Evolutionary conservation across 1,140 invertebrate genomes (phyloP), one percentile per base, ranked within the genome.

Genomic region (Copidosoma floridanum): DNA sequence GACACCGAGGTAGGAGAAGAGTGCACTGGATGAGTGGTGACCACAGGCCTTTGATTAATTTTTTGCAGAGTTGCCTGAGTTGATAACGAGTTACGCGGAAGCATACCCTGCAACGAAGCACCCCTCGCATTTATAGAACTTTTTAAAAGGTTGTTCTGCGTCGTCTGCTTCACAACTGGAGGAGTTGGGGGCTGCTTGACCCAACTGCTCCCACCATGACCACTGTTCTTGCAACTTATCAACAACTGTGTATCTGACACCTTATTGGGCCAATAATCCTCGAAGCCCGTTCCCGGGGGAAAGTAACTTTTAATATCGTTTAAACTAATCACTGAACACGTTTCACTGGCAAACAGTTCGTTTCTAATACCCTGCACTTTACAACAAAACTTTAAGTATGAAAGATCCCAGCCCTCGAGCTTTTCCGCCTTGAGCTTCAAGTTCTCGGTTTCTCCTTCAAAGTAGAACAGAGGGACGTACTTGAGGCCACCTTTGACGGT

Each of bases 381-480:
- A 80, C 93, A 95, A 79, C 93, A 95, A 74, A 96, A 94, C 77
- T 95, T 95, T 43, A 96, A 82, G 76, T 95, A 95, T 0, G 92
- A 91, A 43, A 95, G 75, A 78, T 95, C 92, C 94, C 93, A 96
- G 44, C 91, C 91, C 68, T 91, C 89, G 35, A 94, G 78, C 71
- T 89, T 87, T 70, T 92, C 87, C 35, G 92, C 90, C 72, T 93
- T 93, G 38, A 89, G 83, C 71, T 93, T 93, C 1, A 94, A 80
- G 77, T 92, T 93, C 71, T 94, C 91, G 1, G 91, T 94, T 82
- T 95, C 93, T 60, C 92, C 92, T 81, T 94, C 92, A 73, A 95
- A 94, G 75, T 94, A 94, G 78, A 95, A 95, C n/a, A 97, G 75
- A 11, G 94, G 94, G 52, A 98, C 93, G 79, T 90, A 94, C 76